Percentiles rank a stretch among this genome's conserved stretches.
These are phyloP conservation scores for Drosophila buzzatii DNA, from an alignment of 2,888 invertebrate species.

Conservation along the genomic window DNA sequence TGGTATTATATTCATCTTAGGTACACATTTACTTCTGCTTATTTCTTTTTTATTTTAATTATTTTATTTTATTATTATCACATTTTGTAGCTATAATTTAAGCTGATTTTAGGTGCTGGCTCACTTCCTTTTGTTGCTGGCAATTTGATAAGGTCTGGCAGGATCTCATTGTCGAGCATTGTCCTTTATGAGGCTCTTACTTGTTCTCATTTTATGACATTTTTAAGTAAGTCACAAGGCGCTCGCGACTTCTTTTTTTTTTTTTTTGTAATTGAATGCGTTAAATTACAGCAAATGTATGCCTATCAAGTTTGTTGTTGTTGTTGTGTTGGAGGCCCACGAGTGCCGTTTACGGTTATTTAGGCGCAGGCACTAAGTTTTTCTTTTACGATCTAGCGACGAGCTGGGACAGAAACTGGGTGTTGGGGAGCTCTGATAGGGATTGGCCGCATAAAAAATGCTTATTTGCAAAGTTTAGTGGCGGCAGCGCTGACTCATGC, in stretches of 20 bases:
- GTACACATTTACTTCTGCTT: background rate
- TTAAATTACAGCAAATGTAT: conserved; percentile 79
- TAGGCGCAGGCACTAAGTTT: conserved; percentile 75
- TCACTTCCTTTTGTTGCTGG: background rate
- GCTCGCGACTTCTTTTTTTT: conserved; percentile 53
- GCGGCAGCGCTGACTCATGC: conserved; percentile 69
- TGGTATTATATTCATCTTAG: background rate
- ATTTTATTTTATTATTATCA: conserved; percentile 6
- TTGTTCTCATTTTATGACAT: conserved; percentile 71
- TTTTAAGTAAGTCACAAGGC: conserved; percentile 75
- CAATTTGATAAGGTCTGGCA: conserved; percentile 20
- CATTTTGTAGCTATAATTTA: background rate
- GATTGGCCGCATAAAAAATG: conserved; percentile 73
- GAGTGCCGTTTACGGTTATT: conserved; percentile 77
- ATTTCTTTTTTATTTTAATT: background rate
- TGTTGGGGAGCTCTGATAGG: conserved; percentile 14
- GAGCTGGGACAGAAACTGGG: conserved; percentile 14
- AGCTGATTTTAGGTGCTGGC: background rate
- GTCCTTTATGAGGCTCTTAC: conserved; percentile 51
- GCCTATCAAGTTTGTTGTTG: conserved; percentile 70
- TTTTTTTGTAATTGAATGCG: conserved; percentile 71
- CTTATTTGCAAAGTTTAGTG: conserved; percentile 77
- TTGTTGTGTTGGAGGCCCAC: conserved; percentile 47
- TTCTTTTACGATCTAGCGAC: conserved; percentile 63
- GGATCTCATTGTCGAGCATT: conserved; percentile 48